A percentile compares a stretch with the other conserved stretches of the same genome.
Conservation (phyloP, 2,888 invertebrate species). For the Prionchulus punctatus region DNA sequence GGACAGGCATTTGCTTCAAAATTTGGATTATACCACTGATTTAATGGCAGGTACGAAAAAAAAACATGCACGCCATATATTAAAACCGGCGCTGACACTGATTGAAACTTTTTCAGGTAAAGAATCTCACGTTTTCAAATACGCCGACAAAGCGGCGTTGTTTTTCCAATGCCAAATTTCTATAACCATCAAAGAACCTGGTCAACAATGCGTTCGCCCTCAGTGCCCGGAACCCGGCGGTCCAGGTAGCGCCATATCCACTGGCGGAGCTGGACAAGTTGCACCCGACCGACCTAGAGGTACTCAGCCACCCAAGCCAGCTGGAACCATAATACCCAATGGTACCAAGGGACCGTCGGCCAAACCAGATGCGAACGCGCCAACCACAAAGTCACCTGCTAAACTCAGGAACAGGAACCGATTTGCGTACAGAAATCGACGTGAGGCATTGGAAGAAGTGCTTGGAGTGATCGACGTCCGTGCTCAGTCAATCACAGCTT, state of each 20-base stretch:
- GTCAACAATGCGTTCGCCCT: conserved; percentile 3
- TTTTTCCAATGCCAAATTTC: conserved; percentile 27
- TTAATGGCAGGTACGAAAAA: conserved; percentile 21
- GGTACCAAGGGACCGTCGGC: background rate
- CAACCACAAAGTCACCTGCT: background rate
- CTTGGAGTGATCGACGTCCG: background rate
- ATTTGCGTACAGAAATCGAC: background rate
- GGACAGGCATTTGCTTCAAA: conserved; percentile 23
- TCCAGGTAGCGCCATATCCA: conserved; percentile 12
- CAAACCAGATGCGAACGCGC: background rate
- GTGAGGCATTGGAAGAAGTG: too few species aligned
- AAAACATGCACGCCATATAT: too few species aligned
- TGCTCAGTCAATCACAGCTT: background rate
- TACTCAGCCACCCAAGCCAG: conserved; percentile 10
- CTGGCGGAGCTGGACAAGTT: too few species aligned
- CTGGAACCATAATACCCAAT: background rate
- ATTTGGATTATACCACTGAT: conserved; percentile 26
- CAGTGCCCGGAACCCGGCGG: conserved; percentile 9
- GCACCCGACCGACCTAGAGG: too few species aligned
- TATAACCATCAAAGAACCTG: conserved; percentile 19
- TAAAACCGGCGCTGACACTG: too few species aligned
- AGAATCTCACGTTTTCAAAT: conserved; percentile 23
- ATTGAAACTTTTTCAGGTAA: too few species aligned
- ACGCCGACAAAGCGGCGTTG: conserved; percentile 23
- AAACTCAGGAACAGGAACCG: background rate